Evolutionary conservation across 2,888 invertebrate genomes (phyloP).

Genomic region (Meteorus cinctellus): DNA sequence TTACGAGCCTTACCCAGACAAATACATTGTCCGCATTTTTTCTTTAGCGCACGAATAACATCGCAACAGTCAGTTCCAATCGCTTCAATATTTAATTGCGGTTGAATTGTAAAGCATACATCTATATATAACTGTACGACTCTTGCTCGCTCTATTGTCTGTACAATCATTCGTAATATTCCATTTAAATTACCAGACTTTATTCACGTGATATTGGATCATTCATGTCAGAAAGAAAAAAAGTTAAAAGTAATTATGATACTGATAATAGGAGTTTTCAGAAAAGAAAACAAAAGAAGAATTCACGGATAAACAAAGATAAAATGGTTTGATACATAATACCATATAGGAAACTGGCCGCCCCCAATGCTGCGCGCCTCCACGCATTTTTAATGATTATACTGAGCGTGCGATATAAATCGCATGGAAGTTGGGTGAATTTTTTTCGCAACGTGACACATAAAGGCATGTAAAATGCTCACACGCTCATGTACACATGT

Average conservation of each 20-base stretch:
- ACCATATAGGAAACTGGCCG: slow-evolving; percentile 53
- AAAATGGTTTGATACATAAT: no score
- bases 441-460: not conserved
- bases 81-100: slow-evolving; percentile 39
- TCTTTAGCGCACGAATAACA: slow-evolving; percentile 14
- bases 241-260: not conserved
- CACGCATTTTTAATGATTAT: slow-evolving; percentile 65
- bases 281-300: no score
- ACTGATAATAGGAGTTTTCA: no score
- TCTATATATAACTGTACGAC: slow-evolving; percentile 49
- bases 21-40: slow-evolving; percentile 54
- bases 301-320: no score
- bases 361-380: slow-evolving; percentile 63
- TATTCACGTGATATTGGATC: not conserved
- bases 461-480: not conserved
- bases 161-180: not conserved
- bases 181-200: not conserved
- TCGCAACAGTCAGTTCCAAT: slow-evolving; percentile 52
- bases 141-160: not conserved
- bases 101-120: slow-evolving; percentile 60
- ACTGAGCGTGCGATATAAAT: slow-evolving; percentile 53
- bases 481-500: slow-evolving; percentile 1
- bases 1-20: slow-evolving; percentile 45
- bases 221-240: not conserved
- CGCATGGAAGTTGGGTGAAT: not conserved